A percentile compares a stretch with the other conserved stretches of the same genome.
Conservation (phyloP, 2,797 vertebrate genomes). For the Falco columbarius region DNA sequence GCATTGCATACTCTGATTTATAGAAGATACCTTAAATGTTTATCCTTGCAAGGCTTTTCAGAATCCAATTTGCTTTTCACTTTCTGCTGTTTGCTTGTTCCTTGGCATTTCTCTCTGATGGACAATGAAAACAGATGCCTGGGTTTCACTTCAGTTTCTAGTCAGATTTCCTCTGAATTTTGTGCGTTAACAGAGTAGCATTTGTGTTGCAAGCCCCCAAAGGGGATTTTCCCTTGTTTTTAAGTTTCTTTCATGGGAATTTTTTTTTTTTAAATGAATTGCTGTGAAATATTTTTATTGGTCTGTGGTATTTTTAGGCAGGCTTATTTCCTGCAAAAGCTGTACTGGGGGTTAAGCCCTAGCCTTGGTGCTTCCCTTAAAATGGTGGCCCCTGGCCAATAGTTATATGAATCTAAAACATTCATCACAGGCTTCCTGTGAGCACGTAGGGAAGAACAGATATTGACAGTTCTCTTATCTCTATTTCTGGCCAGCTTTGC, state of each 20-base stretch:
- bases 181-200: not conserved
- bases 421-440: not conserved
- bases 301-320: not conserved
- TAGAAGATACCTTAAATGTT: not conserved
- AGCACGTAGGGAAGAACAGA: not conserved
- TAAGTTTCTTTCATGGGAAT: not conserved
- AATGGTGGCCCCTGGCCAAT: not conserved
- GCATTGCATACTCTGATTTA: not conserved
- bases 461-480: not conserved
- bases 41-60: constrained; percentile 27
- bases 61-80: constrained; percentile 26
- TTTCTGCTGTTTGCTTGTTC: constrained; percentile 1
- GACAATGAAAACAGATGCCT: not conserved
- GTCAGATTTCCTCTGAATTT: not conserved
- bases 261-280: not conserved
- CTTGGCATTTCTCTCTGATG: constrained; percentile 7
- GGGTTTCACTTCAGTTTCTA: constrained; percentile 13
- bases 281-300: not conserved
- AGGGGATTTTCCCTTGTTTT: not conserved
- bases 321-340: not conserved
- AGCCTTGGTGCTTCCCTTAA: not conserved
- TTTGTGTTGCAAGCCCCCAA: not conserved
- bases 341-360: not conserved
- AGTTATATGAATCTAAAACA: not conserved
- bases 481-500: not conserved